Percentiles rank a stretch among this genome's conserved stretches.
Conservation (phyloP, 1,140 invertebrate species). For the Euura saliciscinereae region DNA sequence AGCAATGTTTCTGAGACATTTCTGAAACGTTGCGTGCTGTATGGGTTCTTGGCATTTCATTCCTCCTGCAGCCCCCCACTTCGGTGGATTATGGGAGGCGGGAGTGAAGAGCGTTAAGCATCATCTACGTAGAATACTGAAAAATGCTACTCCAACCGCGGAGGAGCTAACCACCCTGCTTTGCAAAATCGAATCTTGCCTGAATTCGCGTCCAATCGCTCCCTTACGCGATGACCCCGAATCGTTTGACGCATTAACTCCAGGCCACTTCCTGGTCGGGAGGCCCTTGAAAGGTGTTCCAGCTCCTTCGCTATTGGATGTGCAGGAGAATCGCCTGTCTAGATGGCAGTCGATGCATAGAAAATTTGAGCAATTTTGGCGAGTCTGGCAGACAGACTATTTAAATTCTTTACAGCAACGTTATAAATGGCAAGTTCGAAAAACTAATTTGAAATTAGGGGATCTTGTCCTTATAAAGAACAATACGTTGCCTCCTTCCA, state of each 20-base stretch:
- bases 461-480: slow-evolving; percentile 19
- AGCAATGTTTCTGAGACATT: too few species aligned
- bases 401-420: slow-evolving; percentile 22
- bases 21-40: too few species aligned
- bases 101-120: slow-evolving; percentile 51
- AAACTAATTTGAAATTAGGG: slow-evolving; percentile 11
- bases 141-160: slow-evolving; percentile 20
- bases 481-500: slow-evolving; percentile 12
- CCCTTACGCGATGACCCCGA: slow-evolving; percentile 19
- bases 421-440: slow-evolving; percentile 19
- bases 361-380: slow-evolving; percentile 34
- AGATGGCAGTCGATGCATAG: slow-evolving; percentile 32
- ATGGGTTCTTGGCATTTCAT: slow-evolving; percentile 53
- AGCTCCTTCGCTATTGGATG: slow-evolving; percentile 14
- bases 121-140: slow-evolving; percentile 33
- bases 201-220: slow-evolving; percentile 33
- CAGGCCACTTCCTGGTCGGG: slow-evolving; percentile 25
- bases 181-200: slow-evolving; percentile 13
- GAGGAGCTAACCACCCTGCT: slow-evolving; percentile 11
- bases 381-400: slow-evolving; percentile 34
- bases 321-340: slow-evolving; percentile 20
- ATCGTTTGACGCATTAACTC: slow-evolving; percentile 15
- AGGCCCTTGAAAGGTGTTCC: slow-evolving; percentile 16
- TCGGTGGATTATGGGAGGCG: slow-evolving; percentile 52
- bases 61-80: slow-evolving; percentile 45